Conservation (phyloP, 2,797 vertebrate species). For the Epinephelus malabaricus region DNA sequence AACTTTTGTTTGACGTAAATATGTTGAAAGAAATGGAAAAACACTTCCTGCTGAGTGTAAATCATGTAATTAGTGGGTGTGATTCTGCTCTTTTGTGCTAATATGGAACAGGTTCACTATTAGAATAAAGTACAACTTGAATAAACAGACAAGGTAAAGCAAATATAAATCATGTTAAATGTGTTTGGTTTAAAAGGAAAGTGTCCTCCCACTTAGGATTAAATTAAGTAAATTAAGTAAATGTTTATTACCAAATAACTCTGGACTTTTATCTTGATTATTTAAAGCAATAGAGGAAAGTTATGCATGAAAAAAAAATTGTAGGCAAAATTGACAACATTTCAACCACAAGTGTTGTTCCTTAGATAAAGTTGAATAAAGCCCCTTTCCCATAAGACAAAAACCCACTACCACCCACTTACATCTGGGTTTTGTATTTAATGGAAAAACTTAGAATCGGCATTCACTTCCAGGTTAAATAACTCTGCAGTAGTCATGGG, state of each 20-base stretch:
- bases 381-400: too few species aligned
- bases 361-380: too few species aligned
- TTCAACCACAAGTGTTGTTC: too few species aligned
- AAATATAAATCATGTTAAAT: background rate
- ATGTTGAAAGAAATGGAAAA: slow-evolving; percentile 41
- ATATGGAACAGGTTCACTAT: background rate
- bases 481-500: too few species aligned
- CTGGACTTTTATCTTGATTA: background rate
- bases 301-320: too few species aligned
- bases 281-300: too few species aligned
- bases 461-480: too few species aligned
- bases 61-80: background rate
- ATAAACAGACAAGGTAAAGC: background rate
- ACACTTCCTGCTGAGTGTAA: background rate
- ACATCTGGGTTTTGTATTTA: too few species aligned
- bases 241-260: background rate
- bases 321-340: too few species aligned
- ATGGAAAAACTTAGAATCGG: too few species aligned
- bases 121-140: background rate
- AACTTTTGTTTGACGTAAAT: slow-evolving; percentile 19
- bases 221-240: background rate
- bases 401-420: too few species aligned
- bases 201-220: background rate
- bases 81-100: background rate
- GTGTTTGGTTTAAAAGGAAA: background rate